Evolutionary conservation across 2,113 vertebrate genomes (phyloP).

Genomic region (Rhinichthys klamathensis): DNA sequence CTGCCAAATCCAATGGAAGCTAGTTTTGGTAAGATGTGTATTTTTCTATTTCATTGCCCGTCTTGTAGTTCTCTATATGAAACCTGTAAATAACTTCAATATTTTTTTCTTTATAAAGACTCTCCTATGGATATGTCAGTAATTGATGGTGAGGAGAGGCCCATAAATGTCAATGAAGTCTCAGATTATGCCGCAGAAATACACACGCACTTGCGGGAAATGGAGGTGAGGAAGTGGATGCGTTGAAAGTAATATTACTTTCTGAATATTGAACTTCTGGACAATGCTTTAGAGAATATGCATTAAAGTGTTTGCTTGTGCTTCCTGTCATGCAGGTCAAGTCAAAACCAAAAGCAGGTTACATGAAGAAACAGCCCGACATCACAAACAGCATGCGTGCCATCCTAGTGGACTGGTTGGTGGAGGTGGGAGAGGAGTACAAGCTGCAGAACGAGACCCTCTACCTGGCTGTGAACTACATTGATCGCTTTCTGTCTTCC

Average conservation of each 20-base stretch:
- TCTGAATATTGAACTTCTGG: too few relatives aligned
- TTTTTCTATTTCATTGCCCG: background rate
- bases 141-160: slow-evolving; percentile 81
- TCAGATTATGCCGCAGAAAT: slow-evolving; percentile 90
- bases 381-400: slow-evolving; percentile 97
- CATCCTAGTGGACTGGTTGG: slow-evolving; percentile 98
- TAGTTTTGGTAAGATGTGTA: slow-evolving; percentile 80
- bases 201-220: slow-evolving; percentile 86
- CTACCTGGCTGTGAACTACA: slow-evolving; percentile 97
- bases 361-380: slow-evolving; percentile 98
- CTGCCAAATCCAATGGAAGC: slow-evolving; percentile 78
- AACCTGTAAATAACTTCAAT: background rate
- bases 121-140: slow-evolving; percentile 96
- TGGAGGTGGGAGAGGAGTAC: slow-evolving; percentile 98
- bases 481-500: slow-evolving; percentile 95
- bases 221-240: slow-evolving; percentile 82
- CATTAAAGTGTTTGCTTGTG: too few relatives aligned
- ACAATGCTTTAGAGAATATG: too few relatives aligned
- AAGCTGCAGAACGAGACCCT: slow-evolving; percentile 96
- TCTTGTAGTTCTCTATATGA: background rate
- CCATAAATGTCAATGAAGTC: slow-evolving; percentile 76
- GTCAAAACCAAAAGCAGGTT: slow-evolving; percentile 88
- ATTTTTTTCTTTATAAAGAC: slow-evolving; percentile 69
- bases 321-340: slow-evolving; percentile 77
- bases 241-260: too few relatives aligned